Base-by-base conservation (phyloP, 2,113 vertebrate genomes). In the Dromiciops gliroides region DNA sequence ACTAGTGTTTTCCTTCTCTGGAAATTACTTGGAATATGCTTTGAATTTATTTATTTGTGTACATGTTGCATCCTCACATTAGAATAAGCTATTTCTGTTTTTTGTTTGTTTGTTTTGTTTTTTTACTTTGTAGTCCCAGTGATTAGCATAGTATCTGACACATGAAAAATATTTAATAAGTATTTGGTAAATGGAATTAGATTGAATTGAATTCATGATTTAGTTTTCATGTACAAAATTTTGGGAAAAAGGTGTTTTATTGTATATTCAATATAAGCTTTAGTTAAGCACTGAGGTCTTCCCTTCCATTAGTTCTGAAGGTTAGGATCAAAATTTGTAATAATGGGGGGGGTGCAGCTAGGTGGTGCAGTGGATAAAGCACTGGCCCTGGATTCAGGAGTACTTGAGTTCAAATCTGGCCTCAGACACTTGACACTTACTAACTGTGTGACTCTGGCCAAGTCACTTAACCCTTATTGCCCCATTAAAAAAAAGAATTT, bases 151-250 rank as follows among this genome's bases (percentile, higher is more conserved):
- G 14, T 44, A 3, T 8, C n/a, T n/a, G 14, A n/a, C 6, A 75
- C 4, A 75, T 19, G 23, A 6, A 67, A 37, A 5, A 5, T 67
- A 67, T 67, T 67, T 67, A 67, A n/a, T 37, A 67, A 67, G 31
- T 67, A 11, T 67, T 67, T n/a, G 60, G 16, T 37, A 67, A 67
- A 67, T 67, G 3, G 16, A 75, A n/a, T 75, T 75, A 4, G 12
- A 67, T 67, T 37, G 1, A 22, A 31, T 31, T 60, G 28, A 60
- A 60, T 60, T 60, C 26, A 60, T 60, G 28, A 60, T 60, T 37
- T n/a, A 44, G 6, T 90, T 95, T 94, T 9, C 3, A 93, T 92
- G 94, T 89, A 52, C 56, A 1, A 92, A 0, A 92, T 50, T 94
- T 31, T 92, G 12, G 24, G 8, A 11, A 12, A 0, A 12, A 28